Conservation (phyloP, 2,888 invertebrate species). For the Graphium colonna region DNA sequence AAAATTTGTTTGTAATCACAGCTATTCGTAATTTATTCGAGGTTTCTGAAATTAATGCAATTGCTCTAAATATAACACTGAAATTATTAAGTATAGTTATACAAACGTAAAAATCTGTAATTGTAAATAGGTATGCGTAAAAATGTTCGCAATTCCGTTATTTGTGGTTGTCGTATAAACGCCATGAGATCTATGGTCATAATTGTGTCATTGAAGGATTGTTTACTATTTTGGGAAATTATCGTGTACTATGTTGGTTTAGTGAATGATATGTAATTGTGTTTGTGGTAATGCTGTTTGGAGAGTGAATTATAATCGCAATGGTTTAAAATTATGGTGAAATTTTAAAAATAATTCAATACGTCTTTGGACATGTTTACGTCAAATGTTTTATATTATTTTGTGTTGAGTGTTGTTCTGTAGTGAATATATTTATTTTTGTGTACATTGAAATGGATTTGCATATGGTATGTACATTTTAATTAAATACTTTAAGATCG, state of each 20-base stretch:
- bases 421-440: constrained; percentile 41
- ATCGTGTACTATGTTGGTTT: constrained; percentile 35
- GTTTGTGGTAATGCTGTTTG: constrained; percentile 25
- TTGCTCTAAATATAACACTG: too few species aligned
- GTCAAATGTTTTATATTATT: constrained; percentile 57
- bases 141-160: constrained; percentile 53
- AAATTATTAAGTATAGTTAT: too few species aligned
- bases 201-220: constrained; percentile 72
- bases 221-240: constrained; percentile 71
- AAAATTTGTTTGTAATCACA: too few species aligned
- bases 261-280: constrained; percentile 26
- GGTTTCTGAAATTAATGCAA: too few species aligned
- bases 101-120: too few species aligned
- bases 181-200: constrained; percentile 73
- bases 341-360: constrained; percentile 29
- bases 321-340: constrained; percentile 25
- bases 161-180: constrained; percentile 69
- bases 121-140: constrained; percentile 35
- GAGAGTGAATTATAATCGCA: constrained; percentile 18
- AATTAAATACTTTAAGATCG: constrained; percentile 33
- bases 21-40: too few species aligned
- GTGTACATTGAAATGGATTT: constrained; percentile 40
- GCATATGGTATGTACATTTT: constrained; percentile 40
- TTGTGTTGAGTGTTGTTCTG: constrained; percentile 44
- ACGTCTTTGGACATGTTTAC: constrained; percentile 62